Conservation (phyloP, 2,113 vertebrate species). For the Camelus dromedarius region DNA sequence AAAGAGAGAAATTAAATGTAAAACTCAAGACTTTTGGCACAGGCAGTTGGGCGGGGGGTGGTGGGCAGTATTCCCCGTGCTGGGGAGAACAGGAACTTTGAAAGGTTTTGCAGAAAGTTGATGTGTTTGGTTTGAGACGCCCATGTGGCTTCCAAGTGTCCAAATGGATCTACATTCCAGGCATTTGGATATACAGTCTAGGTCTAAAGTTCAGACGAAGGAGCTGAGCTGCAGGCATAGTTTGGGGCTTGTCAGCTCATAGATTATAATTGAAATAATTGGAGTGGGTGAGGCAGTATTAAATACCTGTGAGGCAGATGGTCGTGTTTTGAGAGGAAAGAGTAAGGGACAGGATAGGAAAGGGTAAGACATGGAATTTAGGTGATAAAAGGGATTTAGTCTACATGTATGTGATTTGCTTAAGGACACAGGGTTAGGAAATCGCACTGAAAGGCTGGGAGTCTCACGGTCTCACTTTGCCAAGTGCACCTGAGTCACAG, state of each 20-base stretch:
- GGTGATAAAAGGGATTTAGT: not conserved
- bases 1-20: not conserved
- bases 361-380: not conserved
- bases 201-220: not conserved
- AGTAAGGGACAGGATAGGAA: not conserved
- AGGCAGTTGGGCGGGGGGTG: not conserved
- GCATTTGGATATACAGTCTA: not conserved
- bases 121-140: not conserved
- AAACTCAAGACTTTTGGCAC: not conserved
- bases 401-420: not conserved
- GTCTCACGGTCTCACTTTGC: not conserved
- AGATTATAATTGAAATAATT: conserved; percentile 36
- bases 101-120: not conserved
- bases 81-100: not conserved
- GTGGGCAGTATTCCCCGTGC: not conserved
- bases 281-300: not conserved
- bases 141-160: not conserved
- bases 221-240: not conserved
- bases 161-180: not conserved
- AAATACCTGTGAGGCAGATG: not conserved
- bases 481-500: not conserved
- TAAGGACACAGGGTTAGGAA: not conserved
- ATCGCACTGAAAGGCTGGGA: not conserved
- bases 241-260: not conserved
- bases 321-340: not conserved